Evolutionary conservation across 2,797 vertebrate genomes (phyloP).

Genomic region (Argyrosomus regius): DNA sequence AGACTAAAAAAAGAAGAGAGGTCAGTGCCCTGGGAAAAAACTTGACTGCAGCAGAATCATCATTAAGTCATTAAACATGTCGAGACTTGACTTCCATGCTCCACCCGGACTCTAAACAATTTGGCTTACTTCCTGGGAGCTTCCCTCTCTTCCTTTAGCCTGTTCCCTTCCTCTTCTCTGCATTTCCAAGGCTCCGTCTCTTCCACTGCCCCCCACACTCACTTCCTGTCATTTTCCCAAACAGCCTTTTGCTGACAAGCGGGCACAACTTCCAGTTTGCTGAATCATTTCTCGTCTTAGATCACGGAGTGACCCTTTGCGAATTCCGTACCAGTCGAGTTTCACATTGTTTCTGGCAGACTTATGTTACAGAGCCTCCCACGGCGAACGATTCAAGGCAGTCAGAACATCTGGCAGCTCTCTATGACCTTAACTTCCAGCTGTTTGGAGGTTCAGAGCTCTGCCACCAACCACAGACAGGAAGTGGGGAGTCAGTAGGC

Average conservation of each 20-base stretch:
- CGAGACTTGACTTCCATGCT: slow-evolving; percentile 57
- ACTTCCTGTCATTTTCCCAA: slow-evolving; percentile 64
- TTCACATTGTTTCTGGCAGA: slow-evolving; percentile 31
- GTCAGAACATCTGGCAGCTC: slow-evolving; percentile 77
- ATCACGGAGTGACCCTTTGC: slow-evolving; percentile 11
- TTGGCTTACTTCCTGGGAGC: slow-evolving; percentile 69
- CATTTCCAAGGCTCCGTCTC: slow-evolving; percentile 45
- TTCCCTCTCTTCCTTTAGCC: slow-evolving; percentile 52
- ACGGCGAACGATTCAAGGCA: slow-evolving; percentile 33
- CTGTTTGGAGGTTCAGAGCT: slow-evolving; percentile 75
- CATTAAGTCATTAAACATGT: slow-evolving; percentile 77
- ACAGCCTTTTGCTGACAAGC: slow-evolving; percentile 47
- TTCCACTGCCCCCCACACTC: slow-evolving; percentile 2
- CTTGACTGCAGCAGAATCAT: slow-evolving; percentile 59
- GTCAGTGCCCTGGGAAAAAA: slow-evolving; percentile 62
- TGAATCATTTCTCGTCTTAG: slow-evolving; percentile 57
- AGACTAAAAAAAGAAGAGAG: slow-evolving; percentile 47
- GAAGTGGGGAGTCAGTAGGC: slow-evolving; percentile 73
- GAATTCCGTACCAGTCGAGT: background rate
- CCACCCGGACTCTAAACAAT: slow-evolving; percentile 66
- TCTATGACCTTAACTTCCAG: slow-evolving; percentile 73
- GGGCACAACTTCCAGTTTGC: slow-evolving; percentile 58
- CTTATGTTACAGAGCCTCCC: slow-evolving; percentile 51
- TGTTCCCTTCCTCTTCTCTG: slow-evolving; percentile 28
- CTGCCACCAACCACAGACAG: slow-evolving; percentile 77